phyloP scores from a whole-genome alignment of 2,888 invertebrate genomes.

The Mallateleia sp. region DNA sequence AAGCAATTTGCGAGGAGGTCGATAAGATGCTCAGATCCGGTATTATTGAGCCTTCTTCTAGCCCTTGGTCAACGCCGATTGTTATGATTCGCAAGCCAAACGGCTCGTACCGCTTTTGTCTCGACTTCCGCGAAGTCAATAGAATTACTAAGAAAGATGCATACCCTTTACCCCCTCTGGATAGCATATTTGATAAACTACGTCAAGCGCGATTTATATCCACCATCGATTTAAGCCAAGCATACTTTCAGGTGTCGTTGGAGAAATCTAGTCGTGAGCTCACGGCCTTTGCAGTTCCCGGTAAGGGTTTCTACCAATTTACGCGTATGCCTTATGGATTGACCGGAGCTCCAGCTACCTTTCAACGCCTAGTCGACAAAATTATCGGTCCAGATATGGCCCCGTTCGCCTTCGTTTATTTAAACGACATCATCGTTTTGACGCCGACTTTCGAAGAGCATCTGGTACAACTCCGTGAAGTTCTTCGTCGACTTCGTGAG shows the following conservation, averaged over 20 bases:
- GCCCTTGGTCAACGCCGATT: slow-evolving; percentile 33
- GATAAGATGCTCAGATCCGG: slow-evolving; percentile 13
- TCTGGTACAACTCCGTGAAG: slow-evolving; percentile 33
- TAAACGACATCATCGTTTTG: slow-evolving; percentile 71
- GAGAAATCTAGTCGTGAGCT: slow-evolving; percentile 68
- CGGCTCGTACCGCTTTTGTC: slow-evolving; percentile 64
- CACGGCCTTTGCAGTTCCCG: slow-evolving; percentile 61
- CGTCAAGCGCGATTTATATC: slow-evolving; percentile 82
- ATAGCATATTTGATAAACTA: slow-evolving; percentile 82
- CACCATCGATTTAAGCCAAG: slow-evolving; percentile 83
- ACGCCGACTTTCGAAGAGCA: slow-evolving; percentile 65
- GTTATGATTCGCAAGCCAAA: slow-evolving; percentile 14
- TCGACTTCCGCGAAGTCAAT: slow-evolving; percentile 84
- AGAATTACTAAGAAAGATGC: no score
- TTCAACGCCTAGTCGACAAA: slow-evolving; percentile 57
- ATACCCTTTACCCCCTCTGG: slow-evolving; percentile 84
- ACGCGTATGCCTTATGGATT: slow-evolving; percentile 64
- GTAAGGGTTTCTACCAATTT: slow-evolving; percentile 66
- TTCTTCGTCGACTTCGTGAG: no score
- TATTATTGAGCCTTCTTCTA: slow-evolving; percentile 14
- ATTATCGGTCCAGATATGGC: slow-evolving; percentile 52
- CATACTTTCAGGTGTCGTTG: no score
- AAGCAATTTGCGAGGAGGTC: slow-evolving; percentile 24
- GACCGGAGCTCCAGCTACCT: no score
- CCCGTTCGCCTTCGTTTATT: slow-evolving; percentile 57